A percentile compares a stretch with the other conserved stretches of the same genome.
Evolutionary conservation across 2,797 vertebrate species (phyloP).

Genomic region (Channallabes apus): DNA sequence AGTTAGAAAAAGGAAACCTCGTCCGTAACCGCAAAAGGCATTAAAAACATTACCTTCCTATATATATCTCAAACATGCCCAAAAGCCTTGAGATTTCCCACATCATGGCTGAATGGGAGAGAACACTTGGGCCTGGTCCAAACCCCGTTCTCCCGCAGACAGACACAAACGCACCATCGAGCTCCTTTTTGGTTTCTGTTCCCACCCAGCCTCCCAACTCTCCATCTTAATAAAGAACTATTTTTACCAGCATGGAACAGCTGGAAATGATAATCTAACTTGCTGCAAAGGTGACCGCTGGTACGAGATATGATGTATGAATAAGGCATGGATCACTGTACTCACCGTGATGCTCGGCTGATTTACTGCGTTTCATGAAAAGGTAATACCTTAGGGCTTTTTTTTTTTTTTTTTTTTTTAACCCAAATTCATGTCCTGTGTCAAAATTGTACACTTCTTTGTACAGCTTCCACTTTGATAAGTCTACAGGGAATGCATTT

Average conservation of each 20-base stretch:
- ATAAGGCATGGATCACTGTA: constrained; percentile 62
- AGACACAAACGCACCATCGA: constrained; percentile 42
- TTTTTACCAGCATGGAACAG: constrained; percentile 67
- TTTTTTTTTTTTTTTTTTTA: background rate
- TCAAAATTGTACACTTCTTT: background rate
- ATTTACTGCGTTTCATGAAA: constrained; percentile 36
- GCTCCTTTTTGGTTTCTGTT: constrained; percentile 43
- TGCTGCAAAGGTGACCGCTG: constrained; percentile 45
- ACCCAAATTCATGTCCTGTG: background rate
- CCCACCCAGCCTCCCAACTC: constrained; percentile 32
- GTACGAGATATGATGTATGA: constrained; percentile 49
- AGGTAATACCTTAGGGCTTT: constrained; percentile 17
- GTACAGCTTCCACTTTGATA: background rate
- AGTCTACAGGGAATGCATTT: background rate
- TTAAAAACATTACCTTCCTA: constrained; percentile 39
- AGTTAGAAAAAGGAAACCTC: background rate
- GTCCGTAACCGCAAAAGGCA: constrained; percentile 44
- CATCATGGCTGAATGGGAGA: constrained; percentile 35
- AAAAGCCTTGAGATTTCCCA: constrained; percentile 39
- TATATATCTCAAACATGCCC: constrained; percentile 34
- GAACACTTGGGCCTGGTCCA: constrained; percentile 44
- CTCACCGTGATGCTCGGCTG: constrained; percentile 10
- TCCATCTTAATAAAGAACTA: constrained; percentile 59
- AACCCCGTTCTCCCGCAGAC: constrained; percentile 42
- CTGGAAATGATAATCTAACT: constrained; percentile 63